Evolutionary conservation across 2,888 invertebrate genomes (phyloP), one percentile per base, ranked within the genome.

Genomic region (Crioceris asparagi): DNA sequence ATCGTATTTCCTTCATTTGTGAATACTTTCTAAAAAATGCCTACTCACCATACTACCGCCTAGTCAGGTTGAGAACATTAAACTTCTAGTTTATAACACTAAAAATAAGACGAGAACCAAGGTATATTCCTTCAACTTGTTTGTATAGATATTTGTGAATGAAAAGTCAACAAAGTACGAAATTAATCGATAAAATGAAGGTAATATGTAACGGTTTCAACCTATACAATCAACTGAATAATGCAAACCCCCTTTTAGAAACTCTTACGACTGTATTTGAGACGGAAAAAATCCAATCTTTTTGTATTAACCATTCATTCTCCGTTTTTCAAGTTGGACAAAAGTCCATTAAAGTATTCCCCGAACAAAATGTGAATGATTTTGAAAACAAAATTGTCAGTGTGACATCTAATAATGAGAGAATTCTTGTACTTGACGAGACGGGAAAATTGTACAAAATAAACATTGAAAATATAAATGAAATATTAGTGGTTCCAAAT

Each of bases 171-270:
- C n/a, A n/a, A n/a, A n/a, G n/a, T n/a, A n/a, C n/a, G n/a, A 29
- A 42, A 26, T 40, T 46, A 46, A 44, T 46, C 55, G 60, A 58
- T 58, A 45, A 59, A 60, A 38, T 66, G 65, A 61, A 52, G 45
- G 53, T 65, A 23, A 56, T 54, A 47, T 60, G 55, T 47, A 56
- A 52, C 33, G 66, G 66, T 34, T 64, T 62, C 41, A 66, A 66
- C 55, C 52, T 63, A 36, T 64, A 62, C 51, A 55, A 56, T 21
- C 63, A 65, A 44, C 38, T 52, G 23, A 40, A 42, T 41, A 17
- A 47, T 12, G 33, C 36, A 29, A 40, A 45, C 31, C 40, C 45
- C 33, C 29, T 51, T 30, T 40, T 59, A 16, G 42, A 52, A 35
- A 45, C 45, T 17, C 57, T 61, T 40, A 51, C 39, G 15, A 17